Evolutionary conservation across 2,113 vertebrate species (phyloP).

Genomic region (Perca schrenkii): DNA sequence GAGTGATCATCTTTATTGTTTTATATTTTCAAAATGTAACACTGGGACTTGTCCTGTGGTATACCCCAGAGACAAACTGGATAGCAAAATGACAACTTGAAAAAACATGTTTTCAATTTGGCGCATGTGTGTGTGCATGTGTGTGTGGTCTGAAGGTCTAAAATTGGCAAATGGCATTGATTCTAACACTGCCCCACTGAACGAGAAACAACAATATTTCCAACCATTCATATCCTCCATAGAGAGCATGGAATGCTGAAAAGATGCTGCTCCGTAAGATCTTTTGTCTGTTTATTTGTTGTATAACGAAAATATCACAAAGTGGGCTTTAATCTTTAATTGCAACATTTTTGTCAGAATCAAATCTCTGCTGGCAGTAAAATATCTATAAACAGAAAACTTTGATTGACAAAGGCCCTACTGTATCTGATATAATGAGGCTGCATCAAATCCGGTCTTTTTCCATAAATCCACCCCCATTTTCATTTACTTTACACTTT

Average conservation of each 20-base stretch:
- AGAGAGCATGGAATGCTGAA: slow-evolving; percentile 5
- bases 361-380: slow-evolving; percentile 16
- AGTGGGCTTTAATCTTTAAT: slow-evolving; percentile 48
- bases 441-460: slow-evolving; percentile 36
- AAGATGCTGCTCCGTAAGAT: not conserved
- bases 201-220: slow-evolving; percentile 22
- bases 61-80: not conserved
- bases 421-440: slow-evolving; percentile 32
- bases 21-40: slow-evolving; percentile 1
- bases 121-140: not conserved
- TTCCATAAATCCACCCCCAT: not conserved
- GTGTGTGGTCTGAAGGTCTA: not conserved
- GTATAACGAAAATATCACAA: slow-evolving; percentile 23
- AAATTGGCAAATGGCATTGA: slow-evolving; percentile 7
- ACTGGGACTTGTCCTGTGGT: not conserved
- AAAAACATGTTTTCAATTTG: not conserved
- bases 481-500: slow-evolving; percentile 30
- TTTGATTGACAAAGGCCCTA: slow-evolving; percentile 29
- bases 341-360: slow-evolving; percentile 41
- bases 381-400: slow-evolving; percentile 30
- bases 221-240: not conserved
- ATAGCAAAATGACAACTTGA: not conserved
- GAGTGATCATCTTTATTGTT: not conserved
- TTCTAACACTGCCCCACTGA: not conserved
- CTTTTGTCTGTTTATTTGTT: slow-evolving; percentile 19